Conservation (phyloP, 2,888 invertebrate genomes). For the Caradrina kadenii region DNA sequence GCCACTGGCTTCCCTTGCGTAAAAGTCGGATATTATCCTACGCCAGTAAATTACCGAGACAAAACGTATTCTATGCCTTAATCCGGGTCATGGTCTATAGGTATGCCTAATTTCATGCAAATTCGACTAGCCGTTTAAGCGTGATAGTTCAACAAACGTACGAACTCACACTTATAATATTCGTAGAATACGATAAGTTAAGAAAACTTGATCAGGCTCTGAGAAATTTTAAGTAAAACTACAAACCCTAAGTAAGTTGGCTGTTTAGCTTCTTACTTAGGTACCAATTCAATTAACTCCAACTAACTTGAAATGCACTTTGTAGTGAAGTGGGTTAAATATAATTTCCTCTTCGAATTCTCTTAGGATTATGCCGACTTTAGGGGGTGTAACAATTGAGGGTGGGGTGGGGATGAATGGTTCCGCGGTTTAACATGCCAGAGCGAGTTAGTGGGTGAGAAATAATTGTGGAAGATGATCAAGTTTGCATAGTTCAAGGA, state of each 20-base stretch:
- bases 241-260: slow-evolving; percentile 2
- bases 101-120: too few relatives aligned
- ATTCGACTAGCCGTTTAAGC: too few relatives aligned
- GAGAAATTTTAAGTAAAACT: neutral
- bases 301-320: slow-evolving; percentile 36
- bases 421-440: slow-evolving; percentile 21
- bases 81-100: too few relatives aligned
- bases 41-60: too few relatives aligned
- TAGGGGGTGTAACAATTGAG: neutral
- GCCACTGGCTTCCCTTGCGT: too few relatives aligned
- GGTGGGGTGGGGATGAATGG: neutral
- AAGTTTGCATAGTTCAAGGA: neutral
- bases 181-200: neutral
- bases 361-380: slow-evolving; percentile 11
- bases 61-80: too few relatives aligned
- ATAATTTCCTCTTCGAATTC: slow-evolving; percentile 33
- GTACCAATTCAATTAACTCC: slow-evolving; percentile 31
- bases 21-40: too few relatives aligned
- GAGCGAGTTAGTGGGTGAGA: slow-evolving; percentile 11
- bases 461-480: slow-evolving; percentile 2
- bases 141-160: too few relatives aligned
- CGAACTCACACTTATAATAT: too few relatives aligned
- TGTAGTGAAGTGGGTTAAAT: slow-evolving; percentile 22
- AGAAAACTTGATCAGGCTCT: slow-evolving; percentile 3
- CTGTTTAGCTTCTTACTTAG: slow-evolving; percentile 11